Percentiles rank a stretch among this genome's conserved stretches.
phyloP scores from a whole-genome alignment of 2,797 vertebrate species.

The Betta splendens region DNA sequence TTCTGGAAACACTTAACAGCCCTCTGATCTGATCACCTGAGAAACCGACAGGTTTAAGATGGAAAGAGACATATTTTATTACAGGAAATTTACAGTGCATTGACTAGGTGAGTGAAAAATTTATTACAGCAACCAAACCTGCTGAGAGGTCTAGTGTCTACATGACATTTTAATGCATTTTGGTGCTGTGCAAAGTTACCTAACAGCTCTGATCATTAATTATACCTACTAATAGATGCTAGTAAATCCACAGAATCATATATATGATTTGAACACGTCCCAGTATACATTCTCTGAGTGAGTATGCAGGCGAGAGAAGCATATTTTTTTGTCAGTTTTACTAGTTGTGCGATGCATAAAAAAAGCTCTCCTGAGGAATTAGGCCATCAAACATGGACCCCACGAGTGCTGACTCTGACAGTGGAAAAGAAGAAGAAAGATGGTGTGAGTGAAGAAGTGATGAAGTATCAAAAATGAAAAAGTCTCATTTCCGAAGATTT shows the following conservation, averaged over 20 bases:
- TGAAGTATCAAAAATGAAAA: constrained; percentile 5
- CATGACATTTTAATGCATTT: too few species aligned
- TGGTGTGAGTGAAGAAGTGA: constrained; percentile 2
- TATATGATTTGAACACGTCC: not conserved
- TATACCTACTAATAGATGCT: not conserved
- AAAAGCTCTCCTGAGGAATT: constrained; percentile 3
- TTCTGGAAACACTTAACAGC: not conserved
- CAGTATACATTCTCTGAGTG: not conserved
- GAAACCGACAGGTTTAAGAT: too few species aligned
- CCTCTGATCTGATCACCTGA: too few species aligned
- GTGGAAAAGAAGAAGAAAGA: constrained; percentile 13
- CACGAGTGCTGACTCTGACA: constrained; percentile 22
- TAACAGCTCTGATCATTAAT: too few species aligned
- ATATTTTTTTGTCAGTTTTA: not conserved
- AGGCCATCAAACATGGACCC: constrained; percentile 14
- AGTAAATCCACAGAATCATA: not conserved
- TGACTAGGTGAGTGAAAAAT: too few species aligned
- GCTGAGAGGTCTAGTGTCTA: too few species aligned
- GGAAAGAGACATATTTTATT: too few species aligned
- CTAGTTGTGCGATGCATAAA: not conserved
- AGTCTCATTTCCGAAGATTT: not conserved
- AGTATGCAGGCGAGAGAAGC: not conserved
- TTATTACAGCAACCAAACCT: too few species aligned
- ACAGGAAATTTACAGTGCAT: too few species aligned
- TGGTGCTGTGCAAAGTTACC: too few species aligned